Evolutionary conservation across 37 sponge, comb jelly and placozoan genomes (phyloP).

Genomic region (Petrosia ficiformis): DNA sequence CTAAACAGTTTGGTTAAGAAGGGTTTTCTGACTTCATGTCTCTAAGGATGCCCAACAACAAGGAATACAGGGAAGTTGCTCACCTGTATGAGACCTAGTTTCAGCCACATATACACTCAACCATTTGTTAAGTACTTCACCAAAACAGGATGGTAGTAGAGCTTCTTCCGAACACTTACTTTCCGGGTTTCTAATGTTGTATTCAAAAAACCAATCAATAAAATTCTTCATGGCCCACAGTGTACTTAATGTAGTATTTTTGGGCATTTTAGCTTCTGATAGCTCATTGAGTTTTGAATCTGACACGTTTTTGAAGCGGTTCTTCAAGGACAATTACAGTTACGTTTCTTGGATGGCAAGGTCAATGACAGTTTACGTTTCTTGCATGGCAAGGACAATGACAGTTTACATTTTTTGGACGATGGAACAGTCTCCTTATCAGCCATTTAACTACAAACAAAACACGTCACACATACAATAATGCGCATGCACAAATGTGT

Average conservation of each 20-base stretch:
- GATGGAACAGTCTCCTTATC: too few species aligned
- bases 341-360: too few species aligned
- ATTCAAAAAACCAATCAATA: neutral
- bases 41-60: slow-evolving; percentile 7
- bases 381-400: too few species aligned
- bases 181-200: neutral
- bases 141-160: neutral
- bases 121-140: slow-evolving; percentile 8
- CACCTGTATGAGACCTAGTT: slow-evolving; percentile 6
- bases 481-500: too few species aligned
- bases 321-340: too few species aligned
- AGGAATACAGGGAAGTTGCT: slow-evolving; percentile 4
- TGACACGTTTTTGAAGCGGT: neutral
- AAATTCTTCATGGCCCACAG: slow-evolving; percentile 6
- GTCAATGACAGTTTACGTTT: too few species aligned
- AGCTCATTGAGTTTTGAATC: neutral
- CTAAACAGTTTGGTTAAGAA: slow-evolving; percentile 3
- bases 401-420: too few species aligned
- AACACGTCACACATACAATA: too few species aligned
- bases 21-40: slow-evolving; percentile 18
- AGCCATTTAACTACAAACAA: too few species aligned
- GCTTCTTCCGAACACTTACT: slow-evolving; percentile 4
- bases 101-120: slow-evolving; percentile 1
- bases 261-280: slow-evolving; percentile 6
- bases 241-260: neutral